Evolutionary conservation across 2,888 invertebrate species (phyloP).

Genomic region (Macroteleia sp.): DNA sequence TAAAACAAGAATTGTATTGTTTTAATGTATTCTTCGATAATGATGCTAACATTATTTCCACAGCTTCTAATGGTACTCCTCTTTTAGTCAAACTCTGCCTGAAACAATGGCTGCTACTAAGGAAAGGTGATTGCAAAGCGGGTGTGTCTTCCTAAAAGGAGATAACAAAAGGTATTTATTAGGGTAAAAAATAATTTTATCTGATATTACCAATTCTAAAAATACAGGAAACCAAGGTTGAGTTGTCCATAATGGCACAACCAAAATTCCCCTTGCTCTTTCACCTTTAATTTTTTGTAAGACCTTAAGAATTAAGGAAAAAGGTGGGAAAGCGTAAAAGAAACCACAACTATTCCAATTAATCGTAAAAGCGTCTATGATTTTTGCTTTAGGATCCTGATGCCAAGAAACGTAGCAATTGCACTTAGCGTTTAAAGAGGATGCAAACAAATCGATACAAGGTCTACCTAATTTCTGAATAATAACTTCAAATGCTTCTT

Average conservation of each 20-base stretch:
- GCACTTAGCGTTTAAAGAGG: slow-evolving; percentile 38
- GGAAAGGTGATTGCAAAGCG: background rate
- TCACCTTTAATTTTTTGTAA: slow-evolving; percentile 65
- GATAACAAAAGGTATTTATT: slow-evolving; percentile 20
- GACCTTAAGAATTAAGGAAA: background rate
- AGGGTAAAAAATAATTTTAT: slow-evolving; percentile 16
- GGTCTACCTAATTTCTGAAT: slow-evolving; percentile 29
- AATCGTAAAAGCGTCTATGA: slow-evolving; percentile 42
- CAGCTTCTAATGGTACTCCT: background rate
- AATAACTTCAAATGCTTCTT: slow-evolving; percentile 3
- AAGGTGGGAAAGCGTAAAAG: slow-evolving; percentile 5
- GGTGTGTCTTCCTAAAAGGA: slow-evolving; percentile 18
- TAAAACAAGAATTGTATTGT: slow-evolving; percentile 31
- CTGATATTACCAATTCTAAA: background rate
- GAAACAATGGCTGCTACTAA: slow-evolving; percentile 20
- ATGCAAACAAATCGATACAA: slow-evolving; percentile 49
- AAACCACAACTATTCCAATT: slow-evolving; percentile 6
- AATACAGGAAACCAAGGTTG: slow-evolving; percentile 28
- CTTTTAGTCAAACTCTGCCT: background rate
- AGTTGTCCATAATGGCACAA: slow-evolving; percentile 71
- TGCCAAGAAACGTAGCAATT: slow-evolving; percentile 31
- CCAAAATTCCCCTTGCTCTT: slow-evolving; percentile 70
- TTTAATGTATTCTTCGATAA: slow-evolving; percentile 5
- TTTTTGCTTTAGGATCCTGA: slow-evolving; percentile 11
- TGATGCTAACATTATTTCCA: slow-evolving; percentile 22